Evolutionary conservation across 2,888 invertebrate genomes (phyloP).

Genomic region (Thalpophila matura): DNA sequence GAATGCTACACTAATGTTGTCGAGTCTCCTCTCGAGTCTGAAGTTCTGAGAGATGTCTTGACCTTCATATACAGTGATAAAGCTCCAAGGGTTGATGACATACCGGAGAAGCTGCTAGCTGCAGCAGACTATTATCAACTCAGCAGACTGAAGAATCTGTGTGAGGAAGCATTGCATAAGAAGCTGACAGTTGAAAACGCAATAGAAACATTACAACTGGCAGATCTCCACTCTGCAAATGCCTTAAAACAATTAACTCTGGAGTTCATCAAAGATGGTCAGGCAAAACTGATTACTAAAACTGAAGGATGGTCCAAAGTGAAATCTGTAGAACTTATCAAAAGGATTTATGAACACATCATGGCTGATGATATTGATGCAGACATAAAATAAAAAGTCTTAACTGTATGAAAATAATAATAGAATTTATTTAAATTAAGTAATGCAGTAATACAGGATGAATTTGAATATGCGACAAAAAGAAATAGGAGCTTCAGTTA

Average conservation of each 20-base stretch:
- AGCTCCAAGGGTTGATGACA: constrained; percentile 83
- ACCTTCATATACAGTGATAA: constrained; percentile 86
- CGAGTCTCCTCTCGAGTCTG: constrained; percentile 82
- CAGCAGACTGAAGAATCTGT: constrained; percentile 81
- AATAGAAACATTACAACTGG: constrained; percentile 83
- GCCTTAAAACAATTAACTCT: constrained; percentile 79
- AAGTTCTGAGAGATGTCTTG: constrained; percentile 81
- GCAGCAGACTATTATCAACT: constrained; percentile 87
- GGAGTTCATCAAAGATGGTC: constrained; percentile 87
- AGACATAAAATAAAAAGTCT: constrained; percentile 77
- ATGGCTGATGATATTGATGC: constrained; percentile 82
- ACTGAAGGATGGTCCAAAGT: constrained; percentile 85
- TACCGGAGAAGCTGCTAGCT: constrained; percentile 84
- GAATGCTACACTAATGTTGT: constrained; percentile 83
- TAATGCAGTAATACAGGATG: no score
- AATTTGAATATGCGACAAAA: no score
- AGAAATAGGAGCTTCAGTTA: no score
- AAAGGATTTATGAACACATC: constrained; percentile 85
- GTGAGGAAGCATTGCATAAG: constrained; percentile 85
- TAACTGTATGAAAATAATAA: neutral
- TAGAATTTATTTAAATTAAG: constrained; percentile 3
- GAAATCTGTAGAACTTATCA: constrained; percentile 83
- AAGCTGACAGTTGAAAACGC: constrained; percentile 86
- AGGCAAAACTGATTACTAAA: constrained; percentile 83
- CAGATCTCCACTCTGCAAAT: constrained; percentile 84